These are phyloP conservation scores for Danionella cerebrum DNA, from an alignment of 2,113 vertebrate species.

Conservation along the genomic window DNA sequence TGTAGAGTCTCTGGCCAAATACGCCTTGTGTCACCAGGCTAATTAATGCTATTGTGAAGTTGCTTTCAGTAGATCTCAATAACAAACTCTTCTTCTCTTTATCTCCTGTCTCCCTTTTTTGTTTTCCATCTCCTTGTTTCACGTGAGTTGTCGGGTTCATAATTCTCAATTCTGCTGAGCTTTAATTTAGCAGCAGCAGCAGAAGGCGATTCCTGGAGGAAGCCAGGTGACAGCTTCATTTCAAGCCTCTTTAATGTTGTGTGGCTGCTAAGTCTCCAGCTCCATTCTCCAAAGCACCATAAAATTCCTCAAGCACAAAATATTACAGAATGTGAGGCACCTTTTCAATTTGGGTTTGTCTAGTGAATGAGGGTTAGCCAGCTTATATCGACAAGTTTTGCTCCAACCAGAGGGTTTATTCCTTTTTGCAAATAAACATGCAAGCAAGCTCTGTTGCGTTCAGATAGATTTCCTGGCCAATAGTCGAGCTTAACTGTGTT, in stretches of 20 bases:
- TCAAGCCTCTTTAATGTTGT: conserved; percentile 30
- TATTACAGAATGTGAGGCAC: conserved; percentile 25
- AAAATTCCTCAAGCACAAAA: conserved; percentile 46
- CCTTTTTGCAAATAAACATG: conserved; percentile 11
- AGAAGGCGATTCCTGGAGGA: conserved; percentile 28
- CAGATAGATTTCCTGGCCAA: not conserved
- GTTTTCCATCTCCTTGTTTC: conserved; percentile 19
- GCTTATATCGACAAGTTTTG: conserved; percentile 23
- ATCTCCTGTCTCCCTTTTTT: not conserved
- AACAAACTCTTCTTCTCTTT: too few relatives aligned
- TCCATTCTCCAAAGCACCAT: conserved; percentile 40
- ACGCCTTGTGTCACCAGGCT: too few relatives aligned
- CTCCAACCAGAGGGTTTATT: conserved; percentile 9
- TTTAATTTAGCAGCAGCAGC: conserved; percentile 39
- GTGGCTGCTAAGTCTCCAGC: conserved; percentile 26
- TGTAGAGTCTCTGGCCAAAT: too few relatives aligned
- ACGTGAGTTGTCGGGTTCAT: conserved; percentile 32
- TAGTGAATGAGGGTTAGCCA: conserved; percentile 27
- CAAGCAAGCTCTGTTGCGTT: too few relatives aligned
- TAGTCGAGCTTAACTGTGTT: too few relatives aligned
- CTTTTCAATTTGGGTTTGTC: conserved; percentile 25
- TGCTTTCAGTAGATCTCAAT: too few relatives aligned
- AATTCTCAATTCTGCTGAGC: conserved; percentile 44
- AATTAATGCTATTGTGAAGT: too few relatives aligned
- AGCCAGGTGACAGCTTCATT: conserved; percentile 40